A percentile compares a stretch with the other conserved stretches of the same genome.
phyloP scores from a whole-genome alignment of 1,140 invertebrate genomes.

The Patella vulgata region DNA sequence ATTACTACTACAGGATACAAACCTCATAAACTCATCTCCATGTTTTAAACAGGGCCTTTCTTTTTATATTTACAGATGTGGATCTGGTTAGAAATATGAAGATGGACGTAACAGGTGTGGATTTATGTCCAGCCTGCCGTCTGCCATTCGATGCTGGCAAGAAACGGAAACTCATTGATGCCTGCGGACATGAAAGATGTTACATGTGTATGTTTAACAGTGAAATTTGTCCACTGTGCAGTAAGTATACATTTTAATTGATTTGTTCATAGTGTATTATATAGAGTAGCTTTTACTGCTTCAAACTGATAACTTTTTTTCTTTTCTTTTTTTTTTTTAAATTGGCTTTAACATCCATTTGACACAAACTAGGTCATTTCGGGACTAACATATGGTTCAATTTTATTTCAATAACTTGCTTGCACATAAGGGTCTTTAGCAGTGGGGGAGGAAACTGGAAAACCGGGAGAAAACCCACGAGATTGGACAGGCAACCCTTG shows the following conservation, averaged over 20 bases:
- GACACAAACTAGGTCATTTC: no score
- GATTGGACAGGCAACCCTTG: no score
- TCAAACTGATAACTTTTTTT: constrained; percentile 6
- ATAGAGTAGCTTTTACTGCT: background rate
- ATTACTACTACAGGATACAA: no score
- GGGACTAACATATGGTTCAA: no score
- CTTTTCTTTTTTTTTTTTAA: no score
- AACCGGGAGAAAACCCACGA: no score
- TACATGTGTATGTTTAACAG: constrained; percentile 93
- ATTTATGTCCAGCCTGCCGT: constrained; percentile 68
- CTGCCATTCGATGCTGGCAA: constrained; percentile 96
- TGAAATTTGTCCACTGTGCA: constrained; percentile 87
- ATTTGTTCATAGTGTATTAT: background rate
- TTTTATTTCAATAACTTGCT: no score
- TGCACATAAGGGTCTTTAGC: no score
- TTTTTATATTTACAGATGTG: constrained; percentile 32
- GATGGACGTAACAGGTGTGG: constrained; percentile 23
- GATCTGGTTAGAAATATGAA: constrained; percentile 25
- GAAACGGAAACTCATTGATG: constrained; percentile 91
- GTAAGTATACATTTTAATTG: constrained; percentile 23
- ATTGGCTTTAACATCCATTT: no score
- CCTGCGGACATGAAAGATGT: constrained; percentile 92
- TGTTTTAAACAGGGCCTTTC: no score
- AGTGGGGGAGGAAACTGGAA: no score
- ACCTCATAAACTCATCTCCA: no score